These are phyloP conservation scores for Diuraphis noxia DNA, from an alignment of 1,140 invertebrate species.

Conservation along the genomic window DNA sequence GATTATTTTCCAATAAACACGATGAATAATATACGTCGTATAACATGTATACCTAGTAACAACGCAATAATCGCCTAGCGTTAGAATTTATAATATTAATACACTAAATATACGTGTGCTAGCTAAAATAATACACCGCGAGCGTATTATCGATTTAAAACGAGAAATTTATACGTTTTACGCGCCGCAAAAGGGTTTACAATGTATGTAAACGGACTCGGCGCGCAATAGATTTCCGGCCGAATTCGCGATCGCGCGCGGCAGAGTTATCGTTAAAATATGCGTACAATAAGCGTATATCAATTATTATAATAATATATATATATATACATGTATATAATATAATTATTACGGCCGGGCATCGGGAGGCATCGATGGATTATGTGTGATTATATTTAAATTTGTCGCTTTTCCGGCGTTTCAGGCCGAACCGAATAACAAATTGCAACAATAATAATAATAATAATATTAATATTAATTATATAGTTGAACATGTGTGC, in stretches of 20 bases:
- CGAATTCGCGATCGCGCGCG: not conserved
- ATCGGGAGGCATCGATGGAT: not conserved
- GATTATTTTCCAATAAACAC: conserved; percentile 17
- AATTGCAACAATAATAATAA: not conserved
- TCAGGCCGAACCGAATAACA: not conserved
- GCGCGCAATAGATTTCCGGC: not conserved
- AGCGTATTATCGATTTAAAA: conserved; percentile 25
- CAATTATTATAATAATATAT: not conserved
- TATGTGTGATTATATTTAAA: not conserved
- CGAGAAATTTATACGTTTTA: conserved; percentile 16
- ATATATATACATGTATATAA: not conserved
- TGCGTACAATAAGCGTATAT: not conserved
- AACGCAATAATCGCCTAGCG: not conserved
- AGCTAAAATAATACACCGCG: not conserved
- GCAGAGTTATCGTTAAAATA: not conserved
- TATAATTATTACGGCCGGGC: not conserved
- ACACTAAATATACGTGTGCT: not conserved
- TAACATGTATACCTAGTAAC: not conserved
- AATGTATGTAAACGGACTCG: not conserved
- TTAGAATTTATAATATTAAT: not conserved
- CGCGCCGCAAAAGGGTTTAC: conserved; percentile 18
- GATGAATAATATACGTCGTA: not conserved
- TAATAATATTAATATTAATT: not conserved
- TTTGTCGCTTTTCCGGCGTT: not conserved
- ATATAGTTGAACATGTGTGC: not conserved